Evolutionary conservation across 2,113 vertebrate species (phyloP).

Genomic region (Silurus glanis): DNA sequence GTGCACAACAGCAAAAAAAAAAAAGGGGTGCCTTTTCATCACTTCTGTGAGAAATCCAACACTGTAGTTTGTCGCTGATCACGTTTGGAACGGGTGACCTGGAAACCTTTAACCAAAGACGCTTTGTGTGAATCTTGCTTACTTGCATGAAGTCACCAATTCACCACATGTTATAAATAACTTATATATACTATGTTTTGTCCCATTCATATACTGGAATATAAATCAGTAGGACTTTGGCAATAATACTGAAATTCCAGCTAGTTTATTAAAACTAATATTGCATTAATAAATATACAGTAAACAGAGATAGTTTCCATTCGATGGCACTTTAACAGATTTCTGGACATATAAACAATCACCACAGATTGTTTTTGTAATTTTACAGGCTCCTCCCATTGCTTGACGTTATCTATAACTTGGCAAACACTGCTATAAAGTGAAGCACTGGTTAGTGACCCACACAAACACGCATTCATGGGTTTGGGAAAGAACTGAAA

Average conservation of each 20-base stretch:
- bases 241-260: not conserved
- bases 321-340: not conserved
- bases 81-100: not conserved
- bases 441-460: not conserved
- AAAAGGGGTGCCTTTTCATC: not conserved
- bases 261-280: not conserved
- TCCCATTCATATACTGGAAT: not conserved
- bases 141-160: not conserved
- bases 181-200: not conserved
- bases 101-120: not conserved
- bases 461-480: conserved; percentile 2
- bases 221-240: not conserved
- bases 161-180: not conserved
- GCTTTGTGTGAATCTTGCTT: not conserved
- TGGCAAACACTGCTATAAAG: not conserved
- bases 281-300: not conserved
- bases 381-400: not conserved
- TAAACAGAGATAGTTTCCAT: not conserved
- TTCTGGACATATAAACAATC: not conserved
- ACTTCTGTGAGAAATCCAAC: not conserved
- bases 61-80: not conserved
- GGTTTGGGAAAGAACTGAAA: conserved; percentile 70
- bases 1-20: not conserved
- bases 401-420: no score
- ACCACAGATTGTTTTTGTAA: not conserved